Conservation (phyloP, 2,113 vertebrate species). For the Tachysurus fulvidraco region DNA sequence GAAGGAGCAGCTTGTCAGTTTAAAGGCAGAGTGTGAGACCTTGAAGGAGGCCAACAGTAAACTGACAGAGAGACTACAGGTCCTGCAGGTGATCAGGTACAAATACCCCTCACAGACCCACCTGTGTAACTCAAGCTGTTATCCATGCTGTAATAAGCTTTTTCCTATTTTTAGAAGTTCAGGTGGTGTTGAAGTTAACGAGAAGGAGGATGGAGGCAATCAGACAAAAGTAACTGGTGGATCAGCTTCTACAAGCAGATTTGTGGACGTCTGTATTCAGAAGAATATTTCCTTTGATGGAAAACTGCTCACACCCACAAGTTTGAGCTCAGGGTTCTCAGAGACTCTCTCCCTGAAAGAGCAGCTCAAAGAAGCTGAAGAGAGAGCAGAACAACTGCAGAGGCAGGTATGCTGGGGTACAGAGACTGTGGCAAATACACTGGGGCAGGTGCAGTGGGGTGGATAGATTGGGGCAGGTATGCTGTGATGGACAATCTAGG, state of each 20-base stretch:
- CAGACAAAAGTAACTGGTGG: constrained; percentile 63
- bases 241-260: constrained; percentile 63
- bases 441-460: constrained; percentile 46
- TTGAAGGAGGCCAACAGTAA: constrained; percentile 84
- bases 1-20: constrained; percentile 76
- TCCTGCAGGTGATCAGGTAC: constrained; percentile 75
- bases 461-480: constrained; percentile 65
- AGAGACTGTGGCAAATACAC: too few relatives aligned
- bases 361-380: constrained; percentile 80
- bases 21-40: constrained; percentile 81
- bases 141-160: not conserved
- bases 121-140: not conserved
- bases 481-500: constrained; percentile 65
- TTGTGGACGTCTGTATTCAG: constrained; percentile 76
- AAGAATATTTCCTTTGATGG: constrained; percentile 80
- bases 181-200: constrained; percentile 64
- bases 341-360: constrained; percentile 75
- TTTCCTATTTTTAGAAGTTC: constrained; percentile 61
- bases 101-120: constrained; percentile 41
- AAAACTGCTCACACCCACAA: constrained; percentile 69
- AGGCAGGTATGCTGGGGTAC: constrained; percentile 69
- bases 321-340: constrained; percentile 71
- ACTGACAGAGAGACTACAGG: constrained; percentile 76
- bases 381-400: constrained; percentile 75
- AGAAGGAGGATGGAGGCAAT: constrained; percentile 61